These are phyloP conservation scores for Camponotus floridanus DNA, from an alignment of 1,140 invertebrate species.

Conservation along the genomic window DNA sequence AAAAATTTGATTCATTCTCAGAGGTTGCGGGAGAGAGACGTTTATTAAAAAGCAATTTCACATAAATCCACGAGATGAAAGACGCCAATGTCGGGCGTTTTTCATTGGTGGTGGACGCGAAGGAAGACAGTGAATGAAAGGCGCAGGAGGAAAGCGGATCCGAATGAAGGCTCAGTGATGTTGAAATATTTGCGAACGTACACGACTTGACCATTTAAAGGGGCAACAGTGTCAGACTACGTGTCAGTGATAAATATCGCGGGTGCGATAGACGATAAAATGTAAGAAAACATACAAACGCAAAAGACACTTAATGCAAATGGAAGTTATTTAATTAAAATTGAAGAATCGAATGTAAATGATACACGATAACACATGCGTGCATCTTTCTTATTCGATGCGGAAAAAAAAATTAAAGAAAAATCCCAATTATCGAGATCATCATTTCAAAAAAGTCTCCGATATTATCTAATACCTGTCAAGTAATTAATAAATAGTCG, in stretches of 20 bases:
- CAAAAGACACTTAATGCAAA: background rate
- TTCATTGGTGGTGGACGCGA: constrained; percentile 22
- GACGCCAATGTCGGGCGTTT: constrained; percentile 37
- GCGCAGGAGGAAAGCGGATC: constrained; percentile 20
- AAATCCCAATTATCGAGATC: constrained; percentile 14
- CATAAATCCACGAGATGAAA: constrained; percentile 46
- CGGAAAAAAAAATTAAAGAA: constrained; percentile 31
- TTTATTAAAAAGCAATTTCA: constrained; percentile 55
- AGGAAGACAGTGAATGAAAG: constrained; percentile 30
- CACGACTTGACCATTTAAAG: constrained; percentile 40
- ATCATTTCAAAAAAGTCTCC: constrained; percentile 38
- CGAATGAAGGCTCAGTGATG: constrained; percentile 9
- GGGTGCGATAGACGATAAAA: constrained; percentile 22
- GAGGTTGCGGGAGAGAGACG: background rate
- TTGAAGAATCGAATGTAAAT: background rate
- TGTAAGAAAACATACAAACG: background rate
- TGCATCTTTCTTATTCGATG: background rate
- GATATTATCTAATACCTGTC: background rate
- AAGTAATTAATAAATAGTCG: constrained; percentile 26
- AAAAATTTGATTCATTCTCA: background rate
- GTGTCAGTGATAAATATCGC: constrained; percentile 46
- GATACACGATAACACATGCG: constrained; percentile 12
- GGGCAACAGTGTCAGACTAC: constrained; percentile 20
- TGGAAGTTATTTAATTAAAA: constrained; percentile 10
- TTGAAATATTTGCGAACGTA: constrained; percentile 37